Percentiles rank a stretch among this genome's conserved stretches.
These are phyloP conservation scores for Piaya cayana DNA, from an alignment of 2,113 vertebrate genomes.

Conservation along the genomic window DNA sequence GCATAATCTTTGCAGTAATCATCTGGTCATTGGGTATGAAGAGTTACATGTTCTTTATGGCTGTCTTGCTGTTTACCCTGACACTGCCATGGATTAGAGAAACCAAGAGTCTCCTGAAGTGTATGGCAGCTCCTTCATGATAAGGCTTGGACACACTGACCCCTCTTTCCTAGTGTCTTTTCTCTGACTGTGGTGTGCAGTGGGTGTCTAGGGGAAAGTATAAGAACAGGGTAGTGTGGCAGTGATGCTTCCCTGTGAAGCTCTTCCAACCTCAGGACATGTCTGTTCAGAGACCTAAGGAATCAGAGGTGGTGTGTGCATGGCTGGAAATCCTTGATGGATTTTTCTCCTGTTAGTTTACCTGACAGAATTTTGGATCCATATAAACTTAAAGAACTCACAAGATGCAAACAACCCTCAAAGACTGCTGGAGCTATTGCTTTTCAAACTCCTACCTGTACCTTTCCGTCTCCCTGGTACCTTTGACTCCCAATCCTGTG, in stretches of 20 bases:
- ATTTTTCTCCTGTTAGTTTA: not conserved
- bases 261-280: not conserved
- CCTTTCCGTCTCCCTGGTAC: not conserved
- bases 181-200: not conserved
- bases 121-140: not conserved
- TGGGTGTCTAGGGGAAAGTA: not conserved
- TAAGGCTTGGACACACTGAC: not conserved
- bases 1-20: rapidly evolving
- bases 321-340: not conserved
- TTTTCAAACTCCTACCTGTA: not conserved
- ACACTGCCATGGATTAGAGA: not conserved
- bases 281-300: not conserved
- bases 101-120: not conserved
- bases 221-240: not conserved
- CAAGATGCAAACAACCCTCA: not conserved
- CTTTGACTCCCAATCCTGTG: not conserved
- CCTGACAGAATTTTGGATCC: not conserved
- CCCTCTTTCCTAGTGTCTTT: not conserved
- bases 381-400: not conserved
- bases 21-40: not conserved
- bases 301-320: not conserved
- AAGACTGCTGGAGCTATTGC: not conserved
- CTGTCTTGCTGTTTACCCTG: not conserved
- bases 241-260: not conserved
- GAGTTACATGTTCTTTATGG: rapidly evolving